These are phyloP conservation scores for Philaethria dido DNA, from an alignment of 2,888 invertebrate species.

Conservation along the genomic window DNA sequence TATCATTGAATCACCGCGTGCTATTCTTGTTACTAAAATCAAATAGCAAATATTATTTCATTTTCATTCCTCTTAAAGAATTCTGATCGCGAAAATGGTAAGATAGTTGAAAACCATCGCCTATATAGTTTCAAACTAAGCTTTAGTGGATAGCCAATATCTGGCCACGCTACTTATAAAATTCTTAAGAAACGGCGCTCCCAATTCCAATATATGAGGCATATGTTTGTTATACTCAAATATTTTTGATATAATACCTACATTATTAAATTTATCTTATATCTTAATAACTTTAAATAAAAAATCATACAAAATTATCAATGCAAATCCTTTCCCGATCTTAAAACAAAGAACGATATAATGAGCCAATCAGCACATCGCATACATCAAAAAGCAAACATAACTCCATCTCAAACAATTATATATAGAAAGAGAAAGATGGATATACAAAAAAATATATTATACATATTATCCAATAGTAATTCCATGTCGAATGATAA, in stretches of 20 bases:
- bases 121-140: conserved; percentile 19
- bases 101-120: conserved; percentile 19
- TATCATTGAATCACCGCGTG: conserved; percentile 18
- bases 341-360: conserved; percentile 9
- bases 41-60: background rate
- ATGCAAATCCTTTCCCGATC: background rate
- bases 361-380: conserved; percentile 3
- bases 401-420: background rate
- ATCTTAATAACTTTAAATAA: background rate
- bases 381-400: background rate
- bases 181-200: conserved; percentile 9
- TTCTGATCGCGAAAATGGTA: conserved; percentile 12
- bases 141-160: conserved; percentile 21
- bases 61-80: conserved; percentile 15
- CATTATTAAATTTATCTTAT: background rate
- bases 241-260: background rate
- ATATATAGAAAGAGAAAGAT: conserved; percentile 1
- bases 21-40: conserved; percentile 11
- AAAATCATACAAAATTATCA: background rate
- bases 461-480: conserved; percentile 4
- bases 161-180: conserved; percentile 17
- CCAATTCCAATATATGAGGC: conserved; percentile 5
- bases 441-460: background rate
- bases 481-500: conserved; percentile 16
- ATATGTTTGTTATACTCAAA: background rate